Base-by-base conservation (phyloP, 2,888 invertebrate genomes). In the Acrobasis consociella region DNA sequence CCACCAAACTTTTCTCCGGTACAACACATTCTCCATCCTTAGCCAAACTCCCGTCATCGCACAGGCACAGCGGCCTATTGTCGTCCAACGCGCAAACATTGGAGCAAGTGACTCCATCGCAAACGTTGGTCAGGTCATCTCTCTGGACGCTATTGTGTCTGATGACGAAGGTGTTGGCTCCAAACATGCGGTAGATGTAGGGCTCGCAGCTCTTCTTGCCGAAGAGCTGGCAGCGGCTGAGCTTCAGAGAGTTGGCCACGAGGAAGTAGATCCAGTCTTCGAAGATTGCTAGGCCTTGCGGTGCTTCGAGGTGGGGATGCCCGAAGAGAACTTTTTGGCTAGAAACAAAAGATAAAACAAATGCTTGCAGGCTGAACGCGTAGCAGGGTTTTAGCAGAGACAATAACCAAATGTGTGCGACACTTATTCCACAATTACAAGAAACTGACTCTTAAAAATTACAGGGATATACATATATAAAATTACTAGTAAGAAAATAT, bases 181-280 rank as follows among this genome's bases (percentile, higher is more conserved):
- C 82, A 58, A 80, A 80, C 0, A 82, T 66, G 9, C 94, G 83
- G 5, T 94, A 93, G 13, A 83, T 75, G 69, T 79, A 86, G 0
- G 80, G 77, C 67, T 84, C 80, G 73, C 95, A 96, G 1, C 71
- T 74, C 39, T 82, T 86, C 8, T 81, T 67, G 0, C 93, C 94
- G 68, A 90, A 94, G 46, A 95, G 82, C n/a, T 86, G 85, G 73
- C 95, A 96, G 63, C 94, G 94, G 16, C 89, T 89, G 39, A 96
- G 86, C 22, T 93, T 91, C 53, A 93, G 93, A 0, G 93, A 83
- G 58, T 93, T 93, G 0, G 90, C 87, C 5, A 91, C 93, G 0
- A 95, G 82, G 93, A 96, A 97, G 83, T 96, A 98, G 0, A 97
- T 86, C 68, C 95, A 91, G 80, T 96, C 96, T 78, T 97, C 97